These are phyloP conservation scores for Sarcophaga caerulescens DNA, from an alignment of 2,888 invertebrate species.

Conservation along the genomic window DNA sequence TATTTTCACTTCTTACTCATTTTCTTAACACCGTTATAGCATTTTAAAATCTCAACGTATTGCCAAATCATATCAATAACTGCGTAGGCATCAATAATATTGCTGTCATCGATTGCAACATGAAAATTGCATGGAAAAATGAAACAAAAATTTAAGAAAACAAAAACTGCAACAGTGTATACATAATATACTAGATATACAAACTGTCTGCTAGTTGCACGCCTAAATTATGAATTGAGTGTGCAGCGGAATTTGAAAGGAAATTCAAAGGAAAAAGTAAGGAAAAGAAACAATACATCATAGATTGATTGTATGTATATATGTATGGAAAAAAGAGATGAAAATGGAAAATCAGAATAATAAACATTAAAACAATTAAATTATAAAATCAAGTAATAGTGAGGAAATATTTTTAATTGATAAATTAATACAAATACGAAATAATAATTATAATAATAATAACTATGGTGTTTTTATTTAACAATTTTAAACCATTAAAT, in stretches of 20 bases:
- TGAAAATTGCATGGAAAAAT: constrained; percentile 52
- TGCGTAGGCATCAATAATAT: constrained; percentile 58
- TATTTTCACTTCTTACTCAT: neutral
- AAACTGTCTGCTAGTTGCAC: constrained; percentile 36
- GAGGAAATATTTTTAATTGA: neutral
- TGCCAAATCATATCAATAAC: constrained; percentile 45
- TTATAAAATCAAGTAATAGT: neutral
- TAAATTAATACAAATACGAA: too few species aligned
- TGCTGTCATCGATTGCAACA: constrained; percentile 67
- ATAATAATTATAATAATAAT: too few species aligned
- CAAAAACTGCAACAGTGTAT: constrained; percentile 15
- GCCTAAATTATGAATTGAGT: constrained; percentile 13
- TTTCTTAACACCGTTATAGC: neutral
- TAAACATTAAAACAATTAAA: neutral
- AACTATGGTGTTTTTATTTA: too few species aligned
- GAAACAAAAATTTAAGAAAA: constrained; percentile 36
- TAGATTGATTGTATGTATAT: neutral
- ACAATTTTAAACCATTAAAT: too few species aligned
- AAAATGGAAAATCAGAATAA: neutral
- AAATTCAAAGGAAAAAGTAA: constrained; percentile 37
- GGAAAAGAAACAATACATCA: constrained; percentile 1
- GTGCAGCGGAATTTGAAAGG: constrained; percentile 44
- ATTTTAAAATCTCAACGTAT: neutral
- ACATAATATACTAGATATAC: constrained; percentile 13
- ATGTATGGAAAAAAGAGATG: constrained; percentile 4